phyloP scores from a whole-genome alignment of 2,113 vertebrate species.

The Poecile atricapillus region DNA sequence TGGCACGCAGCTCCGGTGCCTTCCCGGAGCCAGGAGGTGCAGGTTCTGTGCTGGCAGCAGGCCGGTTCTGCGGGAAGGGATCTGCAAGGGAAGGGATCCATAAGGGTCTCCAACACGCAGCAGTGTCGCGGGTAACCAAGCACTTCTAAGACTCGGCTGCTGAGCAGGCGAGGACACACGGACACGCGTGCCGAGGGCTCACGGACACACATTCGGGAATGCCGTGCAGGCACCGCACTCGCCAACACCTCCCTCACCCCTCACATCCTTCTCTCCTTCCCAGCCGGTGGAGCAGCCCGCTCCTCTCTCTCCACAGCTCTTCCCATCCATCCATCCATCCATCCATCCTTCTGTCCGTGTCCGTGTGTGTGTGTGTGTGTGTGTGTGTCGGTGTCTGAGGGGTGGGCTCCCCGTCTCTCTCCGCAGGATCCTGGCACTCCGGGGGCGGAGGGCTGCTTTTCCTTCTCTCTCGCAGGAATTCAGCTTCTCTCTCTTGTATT shows the following conservation, averaged over 20 bases:
- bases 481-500: slow-evolving; percentile 76
- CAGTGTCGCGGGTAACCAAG: neutral
- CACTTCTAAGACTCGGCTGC: neutral
- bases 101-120: fast-evolving
- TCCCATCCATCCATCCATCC: neutral
- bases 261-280: slow-evolving; percentile 41
- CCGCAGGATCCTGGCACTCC: slow-evolving; percentile 37
- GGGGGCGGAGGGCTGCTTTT: neutral
- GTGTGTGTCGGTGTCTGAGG: neutral
- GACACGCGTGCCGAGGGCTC: neutral
- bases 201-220: neutral
- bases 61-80: neutral
- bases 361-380: neutral
- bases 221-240: fast-evolving
- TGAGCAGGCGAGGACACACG: neutral
- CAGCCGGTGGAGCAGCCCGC: slow-evolving; percentile 35
- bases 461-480: slow-evolving; percentile 63
- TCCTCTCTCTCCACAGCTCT: slow-evolving; percentile 51
- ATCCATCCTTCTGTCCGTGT: neutral
- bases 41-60: neutral
- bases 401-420: slow-evolving; percentile 12
- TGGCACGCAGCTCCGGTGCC: fast-evolving
- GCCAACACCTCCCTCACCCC: neutral
- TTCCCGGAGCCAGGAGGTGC: neutral
- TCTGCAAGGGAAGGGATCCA: fast-evolving